A percentile compares a stretch with the other conserved stretches of the same genome.
Evolutionary conservation across 1,140 invertebrate species (phyloP).

Genomic region (Trichomalopsis sarcophagae): DNA sequence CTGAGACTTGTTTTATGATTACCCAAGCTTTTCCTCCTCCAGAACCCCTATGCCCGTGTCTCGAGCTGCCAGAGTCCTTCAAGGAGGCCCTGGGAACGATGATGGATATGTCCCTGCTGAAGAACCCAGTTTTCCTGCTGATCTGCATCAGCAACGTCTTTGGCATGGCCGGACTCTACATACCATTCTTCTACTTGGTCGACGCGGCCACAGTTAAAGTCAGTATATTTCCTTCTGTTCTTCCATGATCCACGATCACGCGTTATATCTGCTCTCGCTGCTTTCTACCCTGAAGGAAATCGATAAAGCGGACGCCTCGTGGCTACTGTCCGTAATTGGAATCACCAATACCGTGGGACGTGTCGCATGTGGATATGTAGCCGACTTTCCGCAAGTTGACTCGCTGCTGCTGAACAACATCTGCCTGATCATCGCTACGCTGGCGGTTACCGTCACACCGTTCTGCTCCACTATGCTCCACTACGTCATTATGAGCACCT

Average conservation of each 20-base stretch:
- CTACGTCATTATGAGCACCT: conserved; percentile 89
- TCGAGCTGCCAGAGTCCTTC: conserved; percentile 86
- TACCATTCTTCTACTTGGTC: conserved; percentile 95
- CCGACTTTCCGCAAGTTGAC: conserved; percentile 90
- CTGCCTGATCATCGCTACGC: conserved; percentile 91
- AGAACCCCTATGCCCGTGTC: conserved; percentile 83
- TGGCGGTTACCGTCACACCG: conserved; percentile 89
- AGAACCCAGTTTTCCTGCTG: conserved; percentile 92
- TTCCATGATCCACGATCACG: not conserved
- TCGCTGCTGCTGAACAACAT: conserved; percentile 96
- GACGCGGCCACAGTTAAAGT: conserved; percentile 83
- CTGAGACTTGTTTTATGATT: not conserved
- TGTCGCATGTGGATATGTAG: conserved; percentile 90
- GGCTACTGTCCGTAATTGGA: conserved; percentile 95
- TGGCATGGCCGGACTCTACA: conserved; percentile 94
- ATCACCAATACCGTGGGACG: conserved; percentile 95
- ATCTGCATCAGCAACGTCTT: conserved; percentile 96
- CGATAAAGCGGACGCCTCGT: conserved; percentile 84
- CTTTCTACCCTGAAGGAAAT: conserved; percentile 80
- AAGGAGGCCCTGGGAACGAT: conserved; percentile 91
- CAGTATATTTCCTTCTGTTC: not conserved
- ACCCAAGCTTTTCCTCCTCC: conserved; percentile 48
- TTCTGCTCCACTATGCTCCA: conserved; percentile 86
- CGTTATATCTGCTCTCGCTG: not conserved
- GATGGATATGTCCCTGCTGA: conserved; percentile 93